Evolutionary conservation across 2,113 vertebrate genomes (phyloP), one percentile per base, ranked within the genome.

Genomic region (Clinocottus analis): DNA sequence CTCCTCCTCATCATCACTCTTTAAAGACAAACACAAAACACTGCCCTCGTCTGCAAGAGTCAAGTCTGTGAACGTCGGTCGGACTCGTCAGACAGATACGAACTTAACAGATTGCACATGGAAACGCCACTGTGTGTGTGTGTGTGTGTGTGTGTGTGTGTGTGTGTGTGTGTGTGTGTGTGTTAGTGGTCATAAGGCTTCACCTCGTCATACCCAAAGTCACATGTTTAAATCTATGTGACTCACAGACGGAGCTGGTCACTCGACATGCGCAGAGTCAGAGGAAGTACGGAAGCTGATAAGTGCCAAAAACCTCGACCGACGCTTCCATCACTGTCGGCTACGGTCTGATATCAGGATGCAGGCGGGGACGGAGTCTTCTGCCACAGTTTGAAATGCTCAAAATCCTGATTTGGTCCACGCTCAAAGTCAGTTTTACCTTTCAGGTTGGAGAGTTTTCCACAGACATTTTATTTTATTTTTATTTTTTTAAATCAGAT

Each of bases 11-110:
- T 83, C 80, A 53, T 71, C 73, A 39, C 71, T 56, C 49, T 63
- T 35, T 69, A 71, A 41, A 71, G 23, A 80, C 83, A 85, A 62
- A 87, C 73, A 81, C 72, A 35, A 47, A 31, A 39, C 49, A 83
- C 69, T 8, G 82, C 67, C 53, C 19, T 65, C 4, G 37, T 74
- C 63, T 58, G 63, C 43, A 47, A 23, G 19, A 79, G 13, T 61
- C 58, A 5, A 37, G 72, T 71, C 33, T 17, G 61, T 69, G 33
- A 65, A 53, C 71, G 33, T 25, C 7, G 5, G 6, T 45, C 45
- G 14, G 39, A 45, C 14, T 23, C 41, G 5, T 70, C 25, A 53
- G 49, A 70, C 69, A 33, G 43, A 77, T 0, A 75, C 58, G 55
- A 73, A 69, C 43, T 65, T 39, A 70, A 72, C n/a, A 3, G 56